Base-by-base conservation (phyloP, 2,113 vertebrate species). In the Poeciliopsis retropinna region DNA sequence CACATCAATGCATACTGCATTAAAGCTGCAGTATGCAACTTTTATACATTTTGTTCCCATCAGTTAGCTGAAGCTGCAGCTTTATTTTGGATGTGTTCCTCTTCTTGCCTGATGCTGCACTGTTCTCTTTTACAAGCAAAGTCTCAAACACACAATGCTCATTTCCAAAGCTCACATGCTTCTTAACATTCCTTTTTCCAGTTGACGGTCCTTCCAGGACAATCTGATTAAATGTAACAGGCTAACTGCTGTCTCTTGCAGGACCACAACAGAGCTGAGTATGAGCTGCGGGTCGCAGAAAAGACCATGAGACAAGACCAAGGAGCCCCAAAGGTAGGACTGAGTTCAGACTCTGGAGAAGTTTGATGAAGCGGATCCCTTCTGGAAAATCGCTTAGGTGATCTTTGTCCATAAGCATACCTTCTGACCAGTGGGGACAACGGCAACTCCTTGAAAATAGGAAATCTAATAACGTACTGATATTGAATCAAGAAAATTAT, bases 201-300 rank as follows among this genome's bases (percentile, higher is more conserved):
- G 62, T 63, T 78, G 79, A 14, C 72, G 37, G 57, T 28, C 17
- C 15, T 34, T 63, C 25, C 22, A 71, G 47, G 47, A 54, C 54
- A 2, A 5, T 28, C 11, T 32, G 34, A 25, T 6, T 34, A 27
- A 44, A 37, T 73, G 39, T 63, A 67, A 47, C n/a, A 41, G 69
- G 25, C 70, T 30, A 78, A 70, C 70, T 60, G 3, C 74, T 30
- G 54, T 82, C 17, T 72, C 66, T 71, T 83, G 0, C 70, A 95
- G 94, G 96, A 96, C 85, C 97, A 99, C 65, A 95, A 95, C 68
- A 94, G 97, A 81, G 96, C 97, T 0, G 97, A 99, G 54, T 99
- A 99, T 0, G 97, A 99, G 90, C 94, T 96, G 0, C 93, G 91
- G 54, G 97, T 98, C 67, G 91, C 96, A 91, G 80, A 97, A 90